Evolutionary conservation across 2,888 invertebrate species (phyloP).

Genomic region (Sphinx pinastri): DNA sequence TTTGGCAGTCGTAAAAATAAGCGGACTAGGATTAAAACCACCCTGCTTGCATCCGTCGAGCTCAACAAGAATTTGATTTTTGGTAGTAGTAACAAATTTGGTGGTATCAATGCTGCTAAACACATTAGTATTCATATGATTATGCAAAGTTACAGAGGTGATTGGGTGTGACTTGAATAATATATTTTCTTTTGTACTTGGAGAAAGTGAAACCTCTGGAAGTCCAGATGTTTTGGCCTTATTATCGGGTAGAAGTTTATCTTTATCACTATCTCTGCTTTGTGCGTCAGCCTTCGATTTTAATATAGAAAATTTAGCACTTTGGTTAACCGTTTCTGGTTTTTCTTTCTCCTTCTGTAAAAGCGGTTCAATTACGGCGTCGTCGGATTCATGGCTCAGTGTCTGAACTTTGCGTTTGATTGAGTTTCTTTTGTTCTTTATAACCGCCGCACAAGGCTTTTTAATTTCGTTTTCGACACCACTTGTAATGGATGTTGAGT

Average conservation of each 20-base stretch:
- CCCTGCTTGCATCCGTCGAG: constrained; percentile 59
- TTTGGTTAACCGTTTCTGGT: constrained; percentile 55
- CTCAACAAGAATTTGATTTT: constrained; percentile 67
- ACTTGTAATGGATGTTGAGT: constrained; percentile 70
- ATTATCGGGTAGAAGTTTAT: constrained; percentile 50
- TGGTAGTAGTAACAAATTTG: constrained; percentile 48
- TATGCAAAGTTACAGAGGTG: constrained; percentile 49
- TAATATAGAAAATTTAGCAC: constrained; percentile 71
- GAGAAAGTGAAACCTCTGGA: constrained; percentile 40
- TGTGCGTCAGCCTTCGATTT: constrained; percentile 71
- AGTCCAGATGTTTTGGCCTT: constrained; percentile 42
- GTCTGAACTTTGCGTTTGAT: constrained; percentile 70
- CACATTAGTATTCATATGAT: constrained; percentile 70
- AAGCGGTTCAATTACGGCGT: constrained; percentile 73
- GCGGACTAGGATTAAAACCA: constrained; percentile 58
- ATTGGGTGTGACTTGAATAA: constrained; percentile 40
- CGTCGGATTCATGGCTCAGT: constrained; percentile 70
- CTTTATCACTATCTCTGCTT: constrained; percentile 53
- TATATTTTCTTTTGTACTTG: constrained; percentile 46
- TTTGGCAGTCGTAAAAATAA: constrained; percentile 80
- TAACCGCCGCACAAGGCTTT: constrained; percentile 69
- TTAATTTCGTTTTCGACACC: constrained; percentile 72
- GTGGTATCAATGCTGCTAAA: constrained; percentile 51
- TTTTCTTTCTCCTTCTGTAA: constrained; percentile 68
- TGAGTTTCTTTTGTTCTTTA: constrained; percentile 75